phyloP scores from a whole-genome alignment of 2,888 invertebrate genomes.

The Nowickia ferox region DNA sequence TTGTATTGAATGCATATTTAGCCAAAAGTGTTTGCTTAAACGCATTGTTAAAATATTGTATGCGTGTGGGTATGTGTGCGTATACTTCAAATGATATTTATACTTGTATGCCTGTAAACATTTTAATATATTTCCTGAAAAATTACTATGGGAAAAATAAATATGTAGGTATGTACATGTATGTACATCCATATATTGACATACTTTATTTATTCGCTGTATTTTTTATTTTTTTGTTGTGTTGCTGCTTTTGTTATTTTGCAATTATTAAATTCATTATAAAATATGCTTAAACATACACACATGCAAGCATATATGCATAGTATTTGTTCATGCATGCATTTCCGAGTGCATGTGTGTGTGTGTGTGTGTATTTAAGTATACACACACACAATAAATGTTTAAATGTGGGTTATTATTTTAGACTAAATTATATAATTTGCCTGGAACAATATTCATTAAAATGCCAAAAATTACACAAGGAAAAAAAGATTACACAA shows the following conservation, averaged over 20 bases:
- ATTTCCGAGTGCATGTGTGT: neutral
- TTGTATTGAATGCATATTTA: slow-evolving; percentile 37
- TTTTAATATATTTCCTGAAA: slow-evolving; percentile 38
- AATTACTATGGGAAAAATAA: slow-evolving; percentile 59
- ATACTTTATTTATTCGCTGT: slow-evolving; percentile 55
- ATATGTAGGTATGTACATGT: neutral
- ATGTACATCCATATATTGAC: slow-evolving; percentile 35
- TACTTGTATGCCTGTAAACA: neutral
- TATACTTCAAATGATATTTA: slow-evolving; percentile 46
- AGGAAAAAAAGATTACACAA: slow-evolving; percentile 10
- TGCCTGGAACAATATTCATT: slow-evolving; percentile 49
- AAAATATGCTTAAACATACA: slow-evolving; percentile 1
- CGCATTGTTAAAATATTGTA: slow-evolving; percentile 24
- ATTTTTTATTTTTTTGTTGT: neutral
- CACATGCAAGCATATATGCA: no score
- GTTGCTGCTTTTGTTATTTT: slow-evolving; percentile 32
- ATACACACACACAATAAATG: slow-evolving; percentile 29
- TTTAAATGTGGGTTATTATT: slow-evolving; percentile 65
- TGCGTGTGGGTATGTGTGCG: neutral
- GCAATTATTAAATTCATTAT: slow-evolving; percentile 61
- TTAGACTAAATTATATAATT: slow-evolving; percentile 63
- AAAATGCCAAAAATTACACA: neutral
- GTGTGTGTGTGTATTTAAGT: slow-evolving; percentile 6
- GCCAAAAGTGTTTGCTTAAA: slow-evolving; percentile 53
- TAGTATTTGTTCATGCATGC: neutral